These are phyloP conservation scores for Spinus pinus DNA, from an alignment of 2,797 vertebrate genomes.

Conservation along the genomic window DNA sequence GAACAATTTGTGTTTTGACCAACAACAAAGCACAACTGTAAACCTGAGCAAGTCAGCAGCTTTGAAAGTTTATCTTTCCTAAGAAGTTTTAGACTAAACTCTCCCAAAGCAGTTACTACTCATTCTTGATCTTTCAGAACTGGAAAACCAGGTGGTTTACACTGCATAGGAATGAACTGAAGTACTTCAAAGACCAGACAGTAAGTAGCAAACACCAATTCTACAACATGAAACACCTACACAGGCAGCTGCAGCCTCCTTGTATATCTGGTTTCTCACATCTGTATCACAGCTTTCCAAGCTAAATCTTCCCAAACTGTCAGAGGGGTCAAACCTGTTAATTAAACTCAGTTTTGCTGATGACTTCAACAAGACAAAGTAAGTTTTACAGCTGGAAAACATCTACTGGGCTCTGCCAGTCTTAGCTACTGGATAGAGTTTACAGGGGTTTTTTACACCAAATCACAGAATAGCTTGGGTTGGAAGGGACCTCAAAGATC, in stretches of 20 bases:
- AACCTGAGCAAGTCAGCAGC: background rate
- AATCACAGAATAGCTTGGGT: rapidly evolving
- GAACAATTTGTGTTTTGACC: background rate
- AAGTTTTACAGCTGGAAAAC: background rate
- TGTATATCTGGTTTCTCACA: background rate
- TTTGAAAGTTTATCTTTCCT: background rate
- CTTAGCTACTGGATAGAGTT: background rate
- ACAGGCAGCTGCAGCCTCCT: background rate
- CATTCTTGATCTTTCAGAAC: slow-evolving; percentile 74
- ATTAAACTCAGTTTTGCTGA: background rate
- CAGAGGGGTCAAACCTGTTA: background rate
- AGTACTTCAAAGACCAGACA: slow-evolving; percentile 95
- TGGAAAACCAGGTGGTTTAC: slow-evolving; percentile 99
- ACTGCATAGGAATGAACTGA: slow-evolving; percentile 90
- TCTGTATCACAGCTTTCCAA: background rate
- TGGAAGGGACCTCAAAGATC: background rate
- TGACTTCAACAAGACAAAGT: background rate
- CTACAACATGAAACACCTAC: background rate
- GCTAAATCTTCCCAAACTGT: background rate
- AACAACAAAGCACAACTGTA: background rate
- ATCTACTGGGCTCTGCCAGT: background rate
- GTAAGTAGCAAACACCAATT: slow-evolving; percentile 74
- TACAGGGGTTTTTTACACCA: background rate
- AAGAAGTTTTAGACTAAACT: background rate
- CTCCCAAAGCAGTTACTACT: background rate